Percentiles rank a stretch among this genome's conserved stretches.
Evolutionary conservation across 2,113 vertebrate genomes (phyloP).

Genomic region (Polyodon spathula): DNA sequence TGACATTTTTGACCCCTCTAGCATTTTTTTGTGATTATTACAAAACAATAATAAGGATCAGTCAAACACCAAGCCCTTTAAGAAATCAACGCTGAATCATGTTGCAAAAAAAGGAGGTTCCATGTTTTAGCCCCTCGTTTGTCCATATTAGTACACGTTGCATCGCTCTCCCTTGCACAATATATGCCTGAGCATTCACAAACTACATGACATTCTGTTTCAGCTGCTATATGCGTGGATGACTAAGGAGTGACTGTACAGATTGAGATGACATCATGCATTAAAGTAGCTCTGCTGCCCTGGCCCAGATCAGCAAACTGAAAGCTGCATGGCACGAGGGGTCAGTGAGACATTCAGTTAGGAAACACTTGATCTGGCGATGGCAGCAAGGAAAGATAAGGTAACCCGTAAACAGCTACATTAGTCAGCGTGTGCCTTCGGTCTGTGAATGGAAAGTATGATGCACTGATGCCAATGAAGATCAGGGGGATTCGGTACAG

Average conservation of each 20-base stretch:
- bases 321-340: not conserved
- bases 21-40: too few species aligned
- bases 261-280: conserved; percentile 3
- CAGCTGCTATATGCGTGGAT: not conserved
- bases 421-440: not conserved
- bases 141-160: too few species aligned
- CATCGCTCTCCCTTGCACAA: not conserved
- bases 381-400: not conserved
- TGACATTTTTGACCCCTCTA: too few species aligned
- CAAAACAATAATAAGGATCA: too few species aligned
- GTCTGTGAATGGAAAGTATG: conserved; percentile 4
- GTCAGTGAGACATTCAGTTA: not conserved
- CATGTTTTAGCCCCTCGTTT: too few species aligned
- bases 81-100: too few species aligned
- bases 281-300: not conserved
- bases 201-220: not conserved
- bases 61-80: too few species aligned
- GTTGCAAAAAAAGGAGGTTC: too few species aligned
- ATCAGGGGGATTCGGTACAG: not conserved
- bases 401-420: not conserved
- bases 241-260: not conserved
- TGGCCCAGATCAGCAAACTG: not conserved
- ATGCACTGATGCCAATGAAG: not conserved
- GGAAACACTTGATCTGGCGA: not conserved
- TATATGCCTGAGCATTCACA: not conserved